A percentile compares a stretch with the other conserved stretches of the same genome.
Evolutionary conservation across 2,797 vertebrate species (phyloP).

Genomic region (Silurus lanzhouensis): DNA sequence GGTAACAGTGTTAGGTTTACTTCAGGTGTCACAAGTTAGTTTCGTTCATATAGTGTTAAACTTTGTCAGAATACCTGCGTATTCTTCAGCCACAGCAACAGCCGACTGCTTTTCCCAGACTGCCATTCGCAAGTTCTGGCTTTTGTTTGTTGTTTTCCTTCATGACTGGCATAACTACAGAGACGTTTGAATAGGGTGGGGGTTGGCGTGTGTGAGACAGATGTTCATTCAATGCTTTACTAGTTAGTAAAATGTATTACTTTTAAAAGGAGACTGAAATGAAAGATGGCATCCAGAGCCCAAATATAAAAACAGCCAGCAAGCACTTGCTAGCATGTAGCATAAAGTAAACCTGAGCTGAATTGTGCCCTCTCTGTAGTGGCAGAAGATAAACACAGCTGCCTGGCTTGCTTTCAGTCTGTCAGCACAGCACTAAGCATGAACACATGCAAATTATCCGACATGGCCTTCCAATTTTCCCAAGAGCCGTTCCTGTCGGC

Average conservation of each 20-base stretch:
- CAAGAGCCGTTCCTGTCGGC: not conserved
- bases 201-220: not conserved
- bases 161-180: not conserved
- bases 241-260: not conserved
- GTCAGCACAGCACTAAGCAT: slow-evolving; percentile 41
- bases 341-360: not conserved
- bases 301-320: not conserved
- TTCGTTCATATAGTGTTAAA: too few relatives aligned
- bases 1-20: too few relatives aligned
- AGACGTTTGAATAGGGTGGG: not conserved
- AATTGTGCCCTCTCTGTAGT: slow-evolving; percentile 11
- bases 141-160: not conserved
- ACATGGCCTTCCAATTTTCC: not conserved
- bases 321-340: not conserved
- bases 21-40: too few relatives aligned
- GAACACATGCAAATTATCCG: slow-evolving; percentile 23
- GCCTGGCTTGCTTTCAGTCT: slow-evolving; percentile 46
- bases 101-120: not conserved
- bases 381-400: slow-evolving; percentile 76
- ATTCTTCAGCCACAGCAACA: not conserved
- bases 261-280: not conserved
- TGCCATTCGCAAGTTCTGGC: not conserved
- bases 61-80: not conserved
- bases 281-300: not conserved
- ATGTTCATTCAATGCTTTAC: not conserved